A percentile compares a stretch with the other conserved stretches of the same genome.
phyloP scores from a whole-genome alignment of 2,797 vertebrate species.

The Sebastolobus altivelis region DNA sequence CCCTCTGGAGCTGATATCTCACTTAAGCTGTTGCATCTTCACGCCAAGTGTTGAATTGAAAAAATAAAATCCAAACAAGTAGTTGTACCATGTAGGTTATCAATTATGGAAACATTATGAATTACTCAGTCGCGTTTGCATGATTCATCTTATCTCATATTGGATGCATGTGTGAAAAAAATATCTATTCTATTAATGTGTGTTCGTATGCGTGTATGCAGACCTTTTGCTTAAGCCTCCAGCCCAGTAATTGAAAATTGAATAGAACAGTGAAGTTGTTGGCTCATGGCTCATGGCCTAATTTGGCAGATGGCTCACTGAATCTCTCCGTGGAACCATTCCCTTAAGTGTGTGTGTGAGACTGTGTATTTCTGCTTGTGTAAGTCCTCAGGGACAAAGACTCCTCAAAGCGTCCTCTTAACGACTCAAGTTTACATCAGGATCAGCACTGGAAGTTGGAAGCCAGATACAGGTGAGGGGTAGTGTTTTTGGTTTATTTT shows the following conservation, averaged over 20 bases:
- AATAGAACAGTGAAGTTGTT: constrained; percentile 81
- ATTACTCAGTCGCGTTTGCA: constrained; percentile 45
- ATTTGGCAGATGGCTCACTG: constrained; percentile 87
- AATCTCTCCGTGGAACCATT: constrained; percentile 77
- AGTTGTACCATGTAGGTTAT: constrained; percentile 40
- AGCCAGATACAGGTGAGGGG: constrained; percentile 26
- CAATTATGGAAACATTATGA: constrained; percentile 58
- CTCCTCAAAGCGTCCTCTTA: constrained; percentile 72
- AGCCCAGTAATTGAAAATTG: constrained; percentile 81
- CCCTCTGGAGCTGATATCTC: constrained; percentile 38
- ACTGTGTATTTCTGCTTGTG: constrained; percentile 57
- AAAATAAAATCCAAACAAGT: constrained; percentile 15
- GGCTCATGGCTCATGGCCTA: constrained; percentile 82
- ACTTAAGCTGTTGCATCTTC: constrained; percentile 32
- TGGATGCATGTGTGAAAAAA: constrained; percentile 49
- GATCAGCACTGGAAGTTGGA: constrained; percentile 54
- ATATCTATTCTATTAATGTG: constrained; percentile 48
- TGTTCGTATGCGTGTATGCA: constrained; percentile 41
- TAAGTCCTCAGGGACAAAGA: constrained; percentile 64
- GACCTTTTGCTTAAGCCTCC: constrained; percentile 67
- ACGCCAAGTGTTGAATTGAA: constrained; percentile 14
- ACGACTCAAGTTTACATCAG: constrained; percentile 68
- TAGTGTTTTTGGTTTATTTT: constrained; percentile 29
- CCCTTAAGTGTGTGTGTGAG: constrained; percentile 60
- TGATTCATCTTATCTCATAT: constrained; percentile 61